Conservation (phyloP, 2,888 invertebrate species). For the Cosmia pyralina region DNA sequence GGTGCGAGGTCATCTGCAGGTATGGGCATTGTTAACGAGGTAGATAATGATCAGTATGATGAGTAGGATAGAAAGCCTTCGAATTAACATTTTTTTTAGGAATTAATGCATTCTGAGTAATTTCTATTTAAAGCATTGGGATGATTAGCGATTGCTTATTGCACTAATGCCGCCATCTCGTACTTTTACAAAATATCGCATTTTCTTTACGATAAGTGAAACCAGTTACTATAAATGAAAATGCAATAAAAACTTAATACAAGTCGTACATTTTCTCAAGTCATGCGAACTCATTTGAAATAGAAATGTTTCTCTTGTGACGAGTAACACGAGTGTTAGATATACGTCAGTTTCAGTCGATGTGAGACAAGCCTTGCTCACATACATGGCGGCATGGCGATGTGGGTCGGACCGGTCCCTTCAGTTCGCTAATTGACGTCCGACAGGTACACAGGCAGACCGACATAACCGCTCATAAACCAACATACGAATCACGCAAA, state of each 20-base stretch:
- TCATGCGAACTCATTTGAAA: slow-evolving; percentile 64
- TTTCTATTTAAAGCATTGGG: slow-evolving; percentile 8
- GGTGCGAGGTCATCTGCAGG: neutral
- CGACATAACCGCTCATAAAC: slow-evolving; percentile 71
- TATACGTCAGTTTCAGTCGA: slow-evolving; percentile 68
- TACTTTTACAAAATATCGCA: slow-evolving; percentile 4
- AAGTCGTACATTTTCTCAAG: slow-evolving; percentile 48
- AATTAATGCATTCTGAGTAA: slow-evolving; percentile 4
- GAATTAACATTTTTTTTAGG: neutral
- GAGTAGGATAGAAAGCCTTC: neutral
- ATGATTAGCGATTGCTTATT: slow-evolving; percentile 23
- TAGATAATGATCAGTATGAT: neutral
- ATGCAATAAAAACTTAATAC: slow-evolving; percentile 42
- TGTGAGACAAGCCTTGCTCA: slow-evolving; percentile 72
- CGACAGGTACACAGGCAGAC: slow-evolving; percentile 74
- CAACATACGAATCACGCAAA: slow-evolving; percentile 67
- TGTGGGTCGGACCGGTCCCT: slow-evolving; percentile 81
- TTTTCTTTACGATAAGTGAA: slow-evolving; percentile 22
- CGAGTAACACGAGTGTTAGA: slow-evolving; percentile 73
- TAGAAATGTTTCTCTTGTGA: slow-evolving; percentile 68
- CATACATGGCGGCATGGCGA: slow-evolving; percentile 77
- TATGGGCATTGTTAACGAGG: slow-evolving; percentile 11
- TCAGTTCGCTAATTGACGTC: slow-evolving; percentile 85
- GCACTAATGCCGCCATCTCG: neutral
- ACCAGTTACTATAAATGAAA: slow-evolving; percentile 44